Evolutionary conservation across 2,888 invertebrate species (phyloP).

Genomic region (Pammene fasciana): DNA sequence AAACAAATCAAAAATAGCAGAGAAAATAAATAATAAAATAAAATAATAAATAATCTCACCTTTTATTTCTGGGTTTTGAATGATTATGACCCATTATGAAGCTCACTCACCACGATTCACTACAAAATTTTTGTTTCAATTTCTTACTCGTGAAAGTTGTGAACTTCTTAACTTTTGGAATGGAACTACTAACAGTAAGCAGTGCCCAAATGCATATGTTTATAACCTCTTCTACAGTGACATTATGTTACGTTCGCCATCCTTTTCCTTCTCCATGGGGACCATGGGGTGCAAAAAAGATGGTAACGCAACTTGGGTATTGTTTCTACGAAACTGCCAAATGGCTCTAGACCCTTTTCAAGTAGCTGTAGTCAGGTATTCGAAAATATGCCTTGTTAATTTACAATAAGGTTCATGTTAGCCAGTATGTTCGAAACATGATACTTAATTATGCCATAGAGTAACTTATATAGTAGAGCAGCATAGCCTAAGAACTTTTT

Average conservation of each 20-base stretch:
- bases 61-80: background rate
- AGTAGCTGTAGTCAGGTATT: background rate
- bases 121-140: background rate
- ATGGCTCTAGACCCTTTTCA: background rate
- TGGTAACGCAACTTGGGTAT: background rate
- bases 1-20: background rate
- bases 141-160: too few relatives aligned
- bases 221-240: background rate
- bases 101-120: background rate
- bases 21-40: background rate
- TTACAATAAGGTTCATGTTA: background rate
- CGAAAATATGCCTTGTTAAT: background rate
- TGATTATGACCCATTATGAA: background rate
- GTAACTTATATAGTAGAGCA: too few relatives aligned
- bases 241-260: background rate
- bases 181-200: too few relatives aligned
- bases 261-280: background rate
- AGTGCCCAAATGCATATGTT: background rate
- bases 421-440: too few relatives aligned
- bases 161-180: too few relatives aligned
- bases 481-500: too few relatives aligned
- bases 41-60: background rate
- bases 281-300: background rate
- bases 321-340: constrained; percentile 7
- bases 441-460: too few relatives aligned